Percentiles rank a stretch among this genome's conserved stretches.
Evolutionary conservation across 1,140 invertebrate genomes (phyloP).

Genomic region (Bombus sylvicola): DNA sequence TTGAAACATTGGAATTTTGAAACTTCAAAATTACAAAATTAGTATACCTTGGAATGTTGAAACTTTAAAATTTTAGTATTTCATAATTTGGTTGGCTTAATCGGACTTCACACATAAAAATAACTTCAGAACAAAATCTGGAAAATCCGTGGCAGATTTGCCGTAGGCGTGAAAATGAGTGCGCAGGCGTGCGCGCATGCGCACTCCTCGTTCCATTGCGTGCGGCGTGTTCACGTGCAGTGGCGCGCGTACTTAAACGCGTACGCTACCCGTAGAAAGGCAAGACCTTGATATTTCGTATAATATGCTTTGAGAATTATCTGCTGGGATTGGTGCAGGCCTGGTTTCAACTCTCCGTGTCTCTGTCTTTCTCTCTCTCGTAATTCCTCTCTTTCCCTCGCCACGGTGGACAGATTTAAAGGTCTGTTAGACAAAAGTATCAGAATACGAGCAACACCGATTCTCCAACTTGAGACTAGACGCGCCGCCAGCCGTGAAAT

Average conservation of each 20-base stretch:
- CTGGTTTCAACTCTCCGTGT: conserved; percentile 60
- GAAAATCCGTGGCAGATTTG: background rate
- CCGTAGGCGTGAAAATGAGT: conserved; percentile 20
- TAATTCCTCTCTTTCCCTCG: background rate
- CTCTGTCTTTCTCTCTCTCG: background rate
- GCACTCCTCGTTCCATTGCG: conserved; percentile 15
- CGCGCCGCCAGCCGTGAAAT: conserved; percentile 38
- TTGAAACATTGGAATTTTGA: background rate
- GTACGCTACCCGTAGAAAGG: conserved; percentile 68
- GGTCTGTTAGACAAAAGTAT: conserved; percentile 51
- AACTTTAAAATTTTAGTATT: background rate
- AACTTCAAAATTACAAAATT: background rate
- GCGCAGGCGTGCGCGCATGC: background rate
- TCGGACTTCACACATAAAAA: background rate
- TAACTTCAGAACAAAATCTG: too few species aligned
- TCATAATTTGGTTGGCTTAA: background rate
- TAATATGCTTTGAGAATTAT: conserved; percentile 75
- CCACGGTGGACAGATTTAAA: conserved; percentile 42
- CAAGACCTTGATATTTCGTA: conserved; percentile 76
- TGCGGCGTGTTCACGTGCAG: conserved; percentile 35
- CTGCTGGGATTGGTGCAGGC: conserved; percentile 62
- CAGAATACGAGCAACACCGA: conserved; percentile 25
- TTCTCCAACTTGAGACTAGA: conserved; percentile 12
- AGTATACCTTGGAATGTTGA: background rate
- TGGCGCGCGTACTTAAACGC: conserved; percentile 1